A percentile compares a stretch with the other conserved stretches of the same genome.
These are phyloP conservation scores for Digitonthophagus gazella DNA, from an alignment of 2,888 invertebrate species.

Conservation along the genomic window DNA sequence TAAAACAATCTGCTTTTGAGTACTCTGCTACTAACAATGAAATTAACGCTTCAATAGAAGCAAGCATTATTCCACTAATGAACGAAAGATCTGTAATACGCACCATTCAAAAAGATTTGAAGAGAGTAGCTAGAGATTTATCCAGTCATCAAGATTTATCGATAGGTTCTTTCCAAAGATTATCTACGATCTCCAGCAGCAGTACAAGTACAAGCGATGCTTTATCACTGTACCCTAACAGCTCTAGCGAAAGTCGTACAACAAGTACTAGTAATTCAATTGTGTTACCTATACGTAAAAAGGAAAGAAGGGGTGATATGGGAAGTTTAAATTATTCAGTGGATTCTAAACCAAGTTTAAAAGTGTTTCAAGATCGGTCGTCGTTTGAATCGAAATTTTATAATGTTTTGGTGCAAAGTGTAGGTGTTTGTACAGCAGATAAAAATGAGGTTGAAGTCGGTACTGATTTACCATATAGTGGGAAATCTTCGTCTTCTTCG, in stretches of 20 bases:
- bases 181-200: not conserved
- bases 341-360: conserved; percentile 17
- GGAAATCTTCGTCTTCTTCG: not conserved
- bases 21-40: not conserved
- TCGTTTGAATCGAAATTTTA: conserved; percentile 21
- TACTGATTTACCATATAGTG: conserved; percentile 22
- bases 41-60: not conserved
- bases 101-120: conserved; percentile 9
- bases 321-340: not conserved
- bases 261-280: not conserved
- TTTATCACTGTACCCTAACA: too few relatives aligned
- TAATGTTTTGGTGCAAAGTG: conserved; percentile 14
- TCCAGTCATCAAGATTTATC: not conserved
- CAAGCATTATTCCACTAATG: conserved; percentile 23
- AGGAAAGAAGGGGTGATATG: too few relatives aligned
- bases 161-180: not conserved
- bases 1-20: not conserved
- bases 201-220: too few relatives aligned
- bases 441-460: conserved; percentile 11
- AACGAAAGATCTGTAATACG: conserved; percentile 17
- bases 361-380: conserved; percentile 18
- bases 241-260: not conserved
- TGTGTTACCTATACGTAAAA: not conserved
- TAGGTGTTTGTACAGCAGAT: conserved; percentile 20
- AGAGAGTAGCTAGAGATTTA: not conserved